phyloP scores from a whole-genome alignment of 2,113 vertebrate genomes.

The Serinus canaria region DNA sequence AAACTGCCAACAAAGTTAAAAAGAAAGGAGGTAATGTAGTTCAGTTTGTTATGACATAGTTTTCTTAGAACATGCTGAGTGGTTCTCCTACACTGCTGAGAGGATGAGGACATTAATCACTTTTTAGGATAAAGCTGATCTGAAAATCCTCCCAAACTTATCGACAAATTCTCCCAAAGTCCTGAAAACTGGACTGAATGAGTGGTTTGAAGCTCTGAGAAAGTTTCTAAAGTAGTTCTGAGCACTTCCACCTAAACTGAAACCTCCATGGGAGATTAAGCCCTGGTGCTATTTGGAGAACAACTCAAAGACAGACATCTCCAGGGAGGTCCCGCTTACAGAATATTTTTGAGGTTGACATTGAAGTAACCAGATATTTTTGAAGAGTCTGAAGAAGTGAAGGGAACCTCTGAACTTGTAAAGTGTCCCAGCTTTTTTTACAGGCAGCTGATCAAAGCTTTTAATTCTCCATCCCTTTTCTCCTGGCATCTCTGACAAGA shows the following conservation, averaged over 20 bases:
- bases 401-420: conserved; percentile 19
- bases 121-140: not conserved
- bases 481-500: conserved; percentile 30
- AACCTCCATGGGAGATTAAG: not conserved
- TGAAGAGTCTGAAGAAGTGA: not conserved
- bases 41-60: not conserved
- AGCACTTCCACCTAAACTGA: not conserved
- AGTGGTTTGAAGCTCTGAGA: not conserved
- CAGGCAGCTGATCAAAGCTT: conserved; percentile 42
- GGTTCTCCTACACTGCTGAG: not conserved
- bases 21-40: not conserved
- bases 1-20: not conserved
- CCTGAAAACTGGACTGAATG: not conserved
- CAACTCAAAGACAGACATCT: not conserved
- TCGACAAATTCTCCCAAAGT: not conserved
- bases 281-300: not conserved
- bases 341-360: not conserved
- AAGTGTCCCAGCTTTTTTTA: not conserved
- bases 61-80: not conserved
- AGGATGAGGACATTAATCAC: not conserved
- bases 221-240: conserved; percentile 9
- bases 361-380: not conserved
- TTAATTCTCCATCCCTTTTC: not conserved
- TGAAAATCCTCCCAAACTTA: not conserved
- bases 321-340: not conserved